Base-by-base conservation (phyloP, 2,113 vertebrate genomes). In the Pseudorhombus dupliciocellatus region DNA sequence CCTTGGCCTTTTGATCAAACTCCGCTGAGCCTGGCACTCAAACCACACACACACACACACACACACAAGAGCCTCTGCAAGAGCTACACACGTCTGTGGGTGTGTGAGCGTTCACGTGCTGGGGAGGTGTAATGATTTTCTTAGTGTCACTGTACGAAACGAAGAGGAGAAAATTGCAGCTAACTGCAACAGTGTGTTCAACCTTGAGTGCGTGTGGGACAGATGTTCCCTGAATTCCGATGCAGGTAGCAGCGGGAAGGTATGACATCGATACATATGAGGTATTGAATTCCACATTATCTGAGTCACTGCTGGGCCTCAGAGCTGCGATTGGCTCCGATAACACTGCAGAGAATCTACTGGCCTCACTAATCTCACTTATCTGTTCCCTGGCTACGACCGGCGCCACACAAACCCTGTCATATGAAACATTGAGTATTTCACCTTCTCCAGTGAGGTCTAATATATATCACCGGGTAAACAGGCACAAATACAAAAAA, bases 271-370 rank as follows among this genome's bases (percentile, higher is more conserved):
- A 84, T 86, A 80, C 85, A 80, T 71, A 78, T 80, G 58, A 79
- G 79, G 55, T 85, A 81, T 77, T 81, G 54, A 80, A 87, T 89
- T 83, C 74, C 77, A 74, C 66, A 79, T 75, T 25, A 84, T 81
- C 75, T 75, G 48, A 83, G 82, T 87, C 84, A 79, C 75, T 75
- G 72, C 66, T 69, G 71, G 79, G 54, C 77, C 67, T 65, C 28
- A 21, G 22, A 73, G 63, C 62, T 70, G 62, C 79, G 66, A 83
- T 81, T 37, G 74, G 42, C 46, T 73, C 31, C 57, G 75, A 87
- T 83, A 87, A 83, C 50, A 67, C 30, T 77, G 63, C 10, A 5
- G 61, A 77, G 72, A 69, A 72, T 80, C 63, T 64, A 40, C 48
- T 42, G 59, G 21, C 30, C 76, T 68, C 71, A 15, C 63, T 73